phyloP scores from a whole-genome alignment of 1,140 invertebrate genomes.

The Drosophila tristis region DNA sequence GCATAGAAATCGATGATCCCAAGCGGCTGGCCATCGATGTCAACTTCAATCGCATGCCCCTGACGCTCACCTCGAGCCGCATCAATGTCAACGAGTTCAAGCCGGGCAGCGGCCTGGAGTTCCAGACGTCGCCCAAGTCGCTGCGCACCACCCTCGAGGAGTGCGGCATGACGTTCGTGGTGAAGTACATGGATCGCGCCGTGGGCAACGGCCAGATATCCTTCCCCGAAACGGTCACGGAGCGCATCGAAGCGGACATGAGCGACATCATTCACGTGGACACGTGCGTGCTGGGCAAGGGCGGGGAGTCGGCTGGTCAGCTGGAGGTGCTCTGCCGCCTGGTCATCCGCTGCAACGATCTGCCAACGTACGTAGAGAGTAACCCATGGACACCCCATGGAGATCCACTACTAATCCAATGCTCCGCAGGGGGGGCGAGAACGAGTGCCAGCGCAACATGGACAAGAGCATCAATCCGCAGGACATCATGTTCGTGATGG shows the following conservation, averaged over 20 bases:
- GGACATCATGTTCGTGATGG: conserved; percentile 60
- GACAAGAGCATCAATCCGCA: conserved; percentile 59
- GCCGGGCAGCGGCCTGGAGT: background rate
- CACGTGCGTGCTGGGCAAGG: background rate
- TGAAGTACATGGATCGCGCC: conserved; percentile 1
- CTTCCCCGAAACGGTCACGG: conserved; percentile 32
- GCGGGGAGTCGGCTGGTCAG: conserved; percentile 18
- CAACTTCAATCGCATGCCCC: conserved; percentile 24
- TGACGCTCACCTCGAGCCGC: conserved; percentile 33
- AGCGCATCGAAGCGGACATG: conserved; percentile 39
- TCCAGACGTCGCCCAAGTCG: conserved; percentile 5
- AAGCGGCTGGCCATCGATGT: conserved; percentile 6
- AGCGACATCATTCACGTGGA: conserved; percentile 40
- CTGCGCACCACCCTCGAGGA: conserved; percentile 20
- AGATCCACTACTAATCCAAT: background rate
- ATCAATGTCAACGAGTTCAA: conserved; percentile 56
- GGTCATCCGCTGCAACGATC: conserved; percentile 30
- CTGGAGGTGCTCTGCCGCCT: conserved; percentile 48
- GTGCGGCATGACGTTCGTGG: conserved; percentile 40
- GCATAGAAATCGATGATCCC: conserved; percentile 1
- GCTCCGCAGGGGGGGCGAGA: conserved; percentile 6
- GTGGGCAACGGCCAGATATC: conserved; percentile 25
- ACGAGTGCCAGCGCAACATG: conserved; percentile 5
- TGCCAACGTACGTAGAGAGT: conserved; percentile 18
- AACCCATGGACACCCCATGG: too few species aligned